Evolutionary conservation across 2,888 invertebrate genomes (phyloP).

Genomic region (Melikaiella ostensackeni): DNA sequence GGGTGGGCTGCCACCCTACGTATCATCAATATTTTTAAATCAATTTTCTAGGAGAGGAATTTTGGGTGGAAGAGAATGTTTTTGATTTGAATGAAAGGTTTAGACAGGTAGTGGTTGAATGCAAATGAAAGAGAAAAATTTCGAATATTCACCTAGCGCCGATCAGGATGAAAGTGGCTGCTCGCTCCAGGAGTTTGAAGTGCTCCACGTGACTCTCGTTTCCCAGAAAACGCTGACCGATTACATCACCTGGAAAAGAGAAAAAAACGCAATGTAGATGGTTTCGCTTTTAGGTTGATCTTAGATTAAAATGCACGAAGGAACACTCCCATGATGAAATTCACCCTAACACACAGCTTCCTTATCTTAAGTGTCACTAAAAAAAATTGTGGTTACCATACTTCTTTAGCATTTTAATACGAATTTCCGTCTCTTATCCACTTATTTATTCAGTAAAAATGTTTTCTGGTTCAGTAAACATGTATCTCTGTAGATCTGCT

Average conservation of each 20-base stretch:
- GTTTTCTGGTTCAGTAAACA: neutral
- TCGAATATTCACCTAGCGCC: slow-evolving; percentile 88
- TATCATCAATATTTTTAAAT: neutral
- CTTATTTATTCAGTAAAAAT: neutral
- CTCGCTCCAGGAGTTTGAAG: slow-evolving; percentile 93
- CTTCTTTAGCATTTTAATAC: slow-evolving; percentile 25
- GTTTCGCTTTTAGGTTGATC: slow-evolving; percentile 22
- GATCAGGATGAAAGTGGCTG: slow-evolving; percentile 90
- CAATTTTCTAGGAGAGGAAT: too few species aligned
- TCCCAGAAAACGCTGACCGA: slow-evolving; percentile 87
- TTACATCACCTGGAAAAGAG: slow-evolving; percentile 84
- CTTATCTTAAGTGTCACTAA: slow-evolving; percentile 7
- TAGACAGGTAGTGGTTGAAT: neutral
- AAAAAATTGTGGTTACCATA: neutral
- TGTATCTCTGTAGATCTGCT: neutral
- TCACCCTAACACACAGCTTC: neutral
- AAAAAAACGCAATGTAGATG: slow-evolving; percentile 34
- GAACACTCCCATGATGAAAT: slow-evolving; percentile 32
- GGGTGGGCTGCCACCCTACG: too few species aligned
- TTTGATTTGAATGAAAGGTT: slow-evolving; percentile 16
- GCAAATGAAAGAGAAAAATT: slow-evolving; percentile 17
- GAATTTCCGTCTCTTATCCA: neutral
- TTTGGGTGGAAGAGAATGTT: neutral
- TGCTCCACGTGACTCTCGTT: slow-evolving; percentile 89
- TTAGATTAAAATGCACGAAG: slow-evolving; percentile 32